These are phyloP conservation scores for Aradus depressus DNA, from an alignment of 2,888 invertebrate species.

Conservation along the genomic window DNA sequence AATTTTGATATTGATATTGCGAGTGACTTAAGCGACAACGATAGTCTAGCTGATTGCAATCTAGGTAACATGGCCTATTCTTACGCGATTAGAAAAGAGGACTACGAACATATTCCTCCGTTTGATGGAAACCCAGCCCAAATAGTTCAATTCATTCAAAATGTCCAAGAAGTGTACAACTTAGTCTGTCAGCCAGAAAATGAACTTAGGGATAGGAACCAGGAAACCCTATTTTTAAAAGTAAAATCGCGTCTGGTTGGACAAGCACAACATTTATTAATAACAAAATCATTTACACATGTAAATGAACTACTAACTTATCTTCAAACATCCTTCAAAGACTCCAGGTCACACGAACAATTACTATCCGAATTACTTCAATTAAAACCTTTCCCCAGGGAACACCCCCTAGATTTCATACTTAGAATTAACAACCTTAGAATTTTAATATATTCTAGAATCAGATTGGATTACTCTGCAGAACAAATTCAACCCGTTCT, in stretches of 20 bases:
- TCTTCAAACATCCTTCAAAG: background rate
- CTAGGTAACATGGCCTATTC: too few relatives aligned
- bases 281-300: background rate
- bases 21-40: too few relatives aligned
- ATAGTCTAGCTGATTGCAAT: too few relatives aligned
- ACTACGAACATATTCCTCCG: conserved; percentile 1
- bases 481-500: too few relatives aligned
- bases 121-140: background rate
- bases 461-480: background rate
- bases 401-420: background rate
- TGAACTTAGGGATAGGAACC: background rate
- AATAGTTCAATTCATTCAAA: background rate
- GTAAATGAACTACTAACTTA: background rate
- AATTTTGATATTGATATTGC: too few relatives aligned
- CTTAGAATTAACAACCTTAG: background rate
- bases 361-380: background rate
- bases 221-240: background rate
- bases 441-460: background rate
- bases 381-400: background rate
- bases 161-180: background rate
- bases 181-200: background rate
- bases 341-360: background rate
- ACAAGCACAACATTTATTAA: background rate
- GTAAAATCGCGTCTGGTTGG: background rate
- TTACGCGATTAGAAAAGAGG: background rate